A percentile compares a stretch with the other conserved stretches of the same genome.
Evolutionary conservation across 2,797 vertebrate genomes (phyloP).

Genomic region (Peromyscus aztecus): DNA sequence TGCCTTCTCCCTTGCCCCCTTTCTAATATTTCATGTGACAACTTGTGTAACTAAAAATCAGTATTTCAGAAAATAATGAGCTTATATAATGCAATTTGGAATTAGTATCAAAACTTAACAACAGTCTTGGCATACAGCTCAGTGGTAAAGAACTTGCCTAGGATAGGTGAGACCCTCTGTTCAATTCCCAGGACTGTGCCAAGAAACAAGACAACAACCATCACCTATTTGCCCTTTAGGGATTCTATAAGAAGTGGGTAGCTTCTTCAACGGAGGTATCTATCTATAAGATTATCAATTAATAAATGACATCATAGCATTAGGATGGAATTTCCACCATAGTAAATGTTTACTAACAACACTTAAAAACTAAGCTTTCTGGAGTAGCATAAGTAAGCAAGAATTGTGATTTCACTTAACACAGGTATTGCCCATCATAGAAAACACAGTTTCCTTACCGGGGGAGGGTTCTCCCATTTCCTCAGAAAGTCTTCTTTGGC

Average conservation of each 20-base stretch:
- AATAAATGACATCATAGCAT: slow-evolving; percentile 6
- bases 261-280: slow-evolving; percentile 43
- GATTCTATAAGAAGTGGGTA: neutral
- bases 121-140: neutral
- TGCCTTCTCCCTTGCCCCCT: neutral
- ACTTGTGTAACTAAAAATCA: slow-evolving; percentile 36
- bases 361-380: slow-evolving; percentile 27
- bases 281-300: slow-evolving; percentile 49
- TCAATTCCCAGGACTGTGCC: neutral
- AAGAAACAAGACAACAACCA: neutral
- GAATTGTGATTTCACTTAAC: slow-evolving; percentile 39
- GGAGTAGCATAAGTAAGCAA: slow-evolving; percentile 29
- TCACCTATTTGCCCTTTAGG: neutral
- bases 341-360: neutral
- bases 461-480: slow-evolving; percentile 99
- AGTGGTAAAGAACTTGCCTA: neutral
- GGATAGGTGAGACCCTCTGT: neutral
- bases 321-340: slow-evolving; percentile 40
- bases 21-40: slow-evolving; percentile 39
- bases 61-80: slow-evolving; percentile 44
- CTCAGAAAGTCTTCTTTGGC: slow-evolving; percentile 99
- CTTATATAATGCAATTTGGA: neutral
- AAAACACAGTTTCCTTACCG: slow-evolving; percentile 89
- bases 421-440: slow-evolving; percentile 20
- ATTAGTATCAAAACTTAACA: slow-evolving; percentile 54